A percentile compares a stretch with the other conserved stretches of the same genome.
phyloP scores from a whole-genome alignment of 1,140 invertebrate genomes.

The Neodiprion pinetum region DNA sequence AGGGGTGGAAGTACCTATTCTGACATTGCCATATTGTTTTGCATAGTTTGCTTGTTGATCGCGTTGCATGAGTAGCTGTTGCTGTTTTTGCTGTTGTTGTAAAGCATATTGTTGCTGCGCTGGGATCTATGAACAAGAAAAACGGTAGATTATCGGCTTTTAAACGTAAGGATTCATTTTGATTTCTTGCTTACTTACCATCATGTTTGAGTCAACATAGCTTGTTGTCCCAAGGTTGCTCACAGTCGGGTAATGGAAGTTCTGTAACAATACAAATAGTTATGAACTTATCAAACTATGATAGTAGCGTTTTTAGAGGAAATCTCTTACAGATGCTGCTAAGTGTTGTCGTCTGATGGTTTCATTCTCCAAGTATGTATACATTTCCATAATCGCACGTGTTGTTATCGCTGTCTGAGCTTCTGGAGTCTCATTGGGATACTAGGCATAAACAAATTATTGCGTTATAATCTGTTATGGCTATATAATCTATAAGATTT shows the following conservation, averaged over 20 bases:
- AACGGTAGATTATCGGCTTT: neutral
- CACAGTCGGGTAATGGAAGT: neutral
- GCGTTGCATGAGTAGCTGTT: constrained; percentile 20
- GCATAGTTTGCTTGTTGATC: constrained; percentile 12
- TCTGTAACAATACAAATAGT: neutral
- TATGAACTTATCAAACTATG: neutral
- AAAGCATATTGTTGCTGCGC: constrained; percentile 37
- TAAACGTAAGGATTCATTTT: constrained; percentile 32
- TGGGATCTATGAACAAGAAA: constrained; percentile 23
- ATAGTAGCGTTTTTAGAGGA: too few species aligned
- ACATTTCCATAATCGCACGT: constrained; percentile 45
- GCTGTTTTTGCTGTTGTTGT: constrained; percentile 40
- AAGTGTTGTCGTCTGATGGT: constrained; percentile 17
- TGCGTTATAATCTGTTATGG: too few species aligned
- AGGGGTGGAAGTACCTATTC: neutral
- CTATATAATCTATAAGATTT: too few species aligned
- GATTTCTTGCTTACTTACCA: constrained; percentile 23
- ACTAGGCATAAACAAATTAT: constrained; percentile 35
- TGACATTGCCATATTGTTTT: constrained; percentile 8
- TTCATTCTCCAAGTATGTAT: constrained; percentile 46
- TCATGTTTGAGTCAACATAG: constrained; percentile 15
- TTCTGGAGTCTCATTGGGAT: constrained; percentile 41
- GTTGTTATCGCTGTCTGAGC: constrained; percentile 36
- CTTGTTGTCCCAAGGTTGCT: constrained; percentile 35
- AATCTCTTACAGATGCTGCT: neutral